These are phyloP conservation scores for Tarsius wallacei DNA, from an alignment of 2,797 vertebrate genomes.

Conservation along the genomic window DNA sequence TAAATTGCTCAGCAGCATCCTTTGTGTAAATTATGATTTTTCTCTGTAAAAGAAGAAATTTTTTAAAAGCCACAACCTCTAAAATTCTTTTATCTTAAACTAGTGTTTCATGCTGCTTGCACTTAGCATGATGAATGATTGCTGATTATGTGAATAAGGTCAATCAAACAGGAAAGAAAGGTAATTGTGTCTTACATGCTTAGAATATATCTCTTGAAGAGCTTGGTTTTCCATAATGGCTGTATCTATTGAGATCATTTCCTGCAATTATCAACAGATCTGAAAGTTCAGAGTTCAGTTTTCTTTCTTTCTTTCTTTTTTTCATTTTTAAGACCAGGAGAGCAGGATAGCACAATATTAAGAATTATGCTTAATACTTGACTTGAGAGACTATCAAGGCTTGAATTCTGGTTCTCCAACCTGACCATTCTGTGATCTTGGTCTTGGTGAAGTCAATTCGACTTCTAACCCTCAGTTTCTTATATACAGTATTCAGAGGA, in stretches of 20 bases:
- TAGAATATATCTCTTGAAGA: background rate
- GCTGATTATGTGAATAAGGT: conserved; percentile 36
- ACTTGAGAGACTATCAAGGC: no score
- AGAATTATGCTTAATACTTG: background rate
- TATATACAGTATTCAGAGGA: background rate
- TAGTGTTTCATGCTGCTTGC: background rate
- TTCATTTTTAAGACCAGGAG: background rate
- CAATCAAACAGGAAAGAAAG: conserved; percentile 28
- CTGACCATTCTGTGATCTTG: background rate
- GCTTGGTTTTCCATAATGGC: background rate
- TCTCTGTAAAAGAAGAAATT: background rate
- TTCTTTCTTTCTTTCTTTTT: background rate
- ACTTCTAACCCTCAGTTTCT: background rate
- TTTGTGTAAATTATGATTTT: background rate
- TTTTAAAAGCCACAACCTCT: background rate
- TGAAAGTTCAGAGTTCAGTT: background rate
- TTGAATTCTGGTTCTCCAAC: background rate
- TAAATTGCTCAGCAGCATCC: background rate
- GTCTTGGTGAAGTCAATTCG: background rate
- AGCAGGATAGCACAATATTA: background rate
- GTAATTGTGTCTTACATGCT: background rate
- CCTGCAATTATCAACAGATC: background rate
- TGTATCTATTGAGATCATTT: background rate
- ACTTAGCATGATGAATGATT: background rate
- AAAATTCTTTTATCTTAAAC: conserved; percentile 12